These are phyloP conservation scores for Xerus rutilus DNA, from an alignment of 2,797 vertebrate species.

Conservation along the genomic window DNA sequence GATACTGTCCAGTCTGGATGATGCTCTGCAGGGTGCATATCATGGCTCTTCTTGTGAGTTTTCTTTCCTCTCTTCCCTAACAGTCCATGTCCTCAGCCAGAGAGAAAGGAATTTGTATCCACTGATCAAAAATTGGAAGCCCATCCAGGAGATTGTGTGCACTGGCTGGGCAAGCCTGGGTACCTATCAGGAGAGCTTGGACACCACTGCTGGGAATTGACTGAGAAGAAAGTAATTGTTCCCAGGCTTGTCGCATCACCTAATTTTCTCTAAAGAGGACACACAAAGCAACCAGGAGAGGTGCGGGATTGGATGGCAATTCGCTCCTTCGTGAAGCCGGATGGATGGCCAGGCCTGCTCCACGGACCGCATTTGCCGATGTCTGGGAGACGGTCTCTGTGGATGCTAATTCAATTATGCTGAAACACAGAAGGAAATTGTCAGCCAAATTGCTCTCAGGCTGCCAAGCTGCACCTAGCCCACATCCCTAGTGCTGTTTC, in stretches of 20 bases:
- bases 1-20: neutral
- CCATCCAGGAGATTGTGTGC: accelerated
- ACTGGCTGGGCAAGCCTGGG: neutral
- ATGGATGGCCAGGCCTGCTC: constrained; percentile 26
- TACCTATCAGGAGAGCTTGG: neutral
- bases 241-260: constrained; percentile 42
- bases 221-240: constrained; percentile 74
- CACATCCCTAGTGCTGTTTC: neutral
- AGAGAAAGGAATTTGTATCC: neutral
- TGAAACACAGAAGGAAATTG: constrained; percentile 72
- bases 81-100: neutral
- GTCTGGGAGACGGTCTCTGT: constrained; percentile 77
- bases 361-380: neutral
- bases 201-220: neutral
- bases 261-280: constrained; percentile 36
- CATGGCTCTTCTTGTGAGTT: neutral
- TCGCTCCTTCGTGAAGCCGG: constrained; percentile 51
- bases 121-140: neutral
- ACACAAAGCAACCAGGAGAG: neutral
- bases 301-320: constrained; percentile 56
- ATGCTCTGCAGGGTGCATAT: neutral
- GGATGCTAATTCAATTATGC: constrained; percentile 71
- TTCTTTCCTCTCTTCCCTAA: neutral
- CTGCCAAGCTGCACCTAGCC: neutral
- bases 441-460: neutral